phyloP scores from a whole-genome alignment of 1,140 invertebrate genomes.

The Cylas formicarius region DNA sequence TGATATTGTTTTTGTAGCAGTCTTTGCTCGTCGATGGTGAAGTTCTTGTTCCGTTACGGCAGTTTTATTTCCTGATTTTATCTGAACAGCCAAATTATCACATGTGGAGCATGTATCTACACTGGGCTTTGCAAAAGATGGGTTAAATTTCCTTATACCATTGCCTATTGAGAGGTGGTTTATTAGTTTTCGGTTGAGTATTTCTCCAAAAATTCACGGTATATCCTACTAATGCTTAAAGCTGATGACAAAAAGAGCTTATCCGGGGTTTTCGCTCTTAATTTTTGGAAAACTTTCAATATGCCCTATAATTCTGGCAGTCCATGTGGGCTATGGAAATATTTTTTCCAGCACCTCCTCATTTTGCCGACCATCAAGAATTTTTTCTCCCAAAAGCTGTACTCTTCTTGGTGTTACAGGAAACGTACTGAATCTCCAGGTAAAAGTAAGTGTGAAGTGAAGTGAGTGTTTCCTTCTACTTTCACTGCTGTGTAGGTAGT shows the following conservation, averaged over 20 bases:
- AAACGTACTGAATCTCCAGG: constrained; percentile 4
- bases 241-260: constrained; percentile 3
- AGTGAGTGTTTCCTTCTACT: constrained; percentile 3
- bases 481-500: constrained; percentile 1
- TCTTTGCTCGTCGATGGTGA: not conserved
- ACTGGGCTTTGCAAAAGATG: constrained; percentile 1
- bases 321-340: not conserved
- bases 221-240: constrained; percentile 1
- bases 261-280: constrained; percentile 4
- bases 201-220: constrained; percentile 1
- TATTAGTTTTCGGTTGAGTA: not conserved
- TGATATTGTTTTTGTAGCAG: too few relatives aligned
- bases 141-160: constrained; percentile 7
- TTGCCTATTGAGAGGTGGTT: not conserved
- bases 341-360: not conserved
- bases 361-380: not conserved
- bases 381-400: constrained; percentile 1
- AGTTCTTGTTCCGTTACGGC: not conserved
- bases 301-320: constrained; percentile 2
- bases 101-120: constrained; percentile 3
- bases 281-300: constrained; percentile 5
- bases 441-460: not conserved
- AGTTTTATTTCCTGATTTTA: not conserved
- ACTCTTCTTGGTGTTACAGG: constrained; percentile 1
- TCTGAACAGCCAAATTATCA: not conserved